Base-by-base conservation (phyloP, 2,888 invertebrate genomes). In the Caenorhabditis afra region DNA sequence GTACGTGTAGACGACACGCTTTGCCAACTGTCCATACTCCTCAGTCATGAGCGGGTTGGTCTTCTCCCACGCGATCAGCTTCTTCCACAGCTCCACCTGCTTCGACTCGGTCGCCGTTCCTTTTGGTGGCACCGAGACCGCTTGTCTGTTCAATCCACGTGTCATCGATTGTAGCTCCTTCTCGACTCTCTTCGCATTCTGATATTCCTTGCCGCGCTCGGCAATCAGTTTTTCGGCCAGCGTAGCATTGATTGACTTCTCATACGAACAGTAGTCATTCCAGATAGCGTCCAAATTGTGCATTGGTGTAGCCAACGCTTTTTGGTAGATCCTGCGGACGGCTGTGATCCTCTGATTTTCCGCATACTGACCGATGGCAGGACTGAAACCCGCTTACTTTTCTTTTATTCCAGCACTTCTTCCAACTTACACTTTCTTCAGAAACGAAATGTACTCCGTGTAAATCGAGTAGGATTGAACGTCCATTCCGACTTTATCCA, bases 341-440 rank as follows among this genome's bases (percentile, higher is more conserved):
- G 98, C 99, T 16, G 97, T 96, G 79, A 99, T 99, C 91, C 97
- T 95, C 92, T 99, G 99, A 91, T 99, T 99, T 92, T 99, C 99
- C 0, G 99, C 99, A 91, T 99, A 99, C 0, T 97, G 97, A 0
- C 99, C 99, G 0, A 96, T 94, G 0, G 98, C 99, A 85, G 98
- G 98, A 0, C 92, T 92, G 83, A 61, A 89, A 83, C 52, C 11
- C 12, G 16, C 37, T 37, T 35, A 16, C 29, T 16, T 45, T 81
- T 14, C 16, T 8, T 20, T 59, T 4, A n/a, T 22, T 14, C 3
- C 7, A 29, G 4, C 16, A 16, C 10, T 12, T 3, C 20, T 37
- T 35, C 0, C 22, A 23, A 81, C 89, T 80, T 80, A 91, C 90
- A 91, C 89, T 68, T 82, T 80, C 70, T 90, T 98, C 74, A 99